Base-by-base conservation (phyloP, 2,888 invertebrate species). In the Tetheella fluctuosa region DNA sequence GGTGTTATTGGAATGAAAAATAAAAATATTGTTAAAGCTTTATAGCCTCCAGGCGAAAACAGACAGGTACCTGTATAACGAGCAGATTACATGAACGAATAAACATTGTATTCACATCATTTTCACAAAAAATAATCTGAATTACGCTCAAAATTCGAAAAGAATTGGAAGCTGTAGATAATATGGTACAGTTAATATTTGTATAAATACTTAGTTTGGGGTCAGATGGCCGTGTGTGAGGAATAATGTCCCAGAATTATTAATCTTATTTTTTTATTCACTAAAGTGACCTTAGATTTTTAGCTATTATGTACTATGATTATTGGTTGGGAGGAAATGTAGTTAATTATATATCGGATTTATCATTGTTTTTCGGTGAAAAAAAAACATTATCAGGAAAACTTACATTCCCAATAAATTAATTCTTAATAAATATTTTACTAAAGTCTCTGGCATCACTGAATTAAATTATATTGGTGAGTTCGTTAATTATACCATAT, bases 81-180 rank as follows among this genome's bases (percentile, higher is more conserved):
- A 48, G 48, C 20, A 48, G 48, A 48, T 48, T 48, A 48, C 48
- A 10, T 17, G 48, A 48, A 48, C 48, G 48, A 48, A 48, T 20
- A 48, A 48, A 48, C 48, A 48, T 48, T 48, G 48, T 17, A 20
- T 48, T 42, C 48, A 10, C 48, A 48, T 20, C 48, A 48, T 48
- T 48, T 48, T 48, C 10, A 48, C 10, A 10, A n/a, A 48, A 48
- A 48, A 48, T 20, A 10, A n/a, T 20, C 20, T 48, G 15, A 20
- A 48, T 48, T 8, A 48, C 10, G 17, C 10, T 20, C 7, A 34
- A 34, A 34, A 15, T 48, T 48, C 0, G 2, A 48, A 48, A 48
- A 42, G 17, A 42, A 15, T 37, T 37, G 17, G 17, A 6, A 20
- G 20, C 20, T 48, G 20, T 8, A 48, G 7, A 20, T 20, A 10